Conservation (phyloP, 2,797 vertebrate genomes). For the Arnoldichthys spilopterus region DNA sequence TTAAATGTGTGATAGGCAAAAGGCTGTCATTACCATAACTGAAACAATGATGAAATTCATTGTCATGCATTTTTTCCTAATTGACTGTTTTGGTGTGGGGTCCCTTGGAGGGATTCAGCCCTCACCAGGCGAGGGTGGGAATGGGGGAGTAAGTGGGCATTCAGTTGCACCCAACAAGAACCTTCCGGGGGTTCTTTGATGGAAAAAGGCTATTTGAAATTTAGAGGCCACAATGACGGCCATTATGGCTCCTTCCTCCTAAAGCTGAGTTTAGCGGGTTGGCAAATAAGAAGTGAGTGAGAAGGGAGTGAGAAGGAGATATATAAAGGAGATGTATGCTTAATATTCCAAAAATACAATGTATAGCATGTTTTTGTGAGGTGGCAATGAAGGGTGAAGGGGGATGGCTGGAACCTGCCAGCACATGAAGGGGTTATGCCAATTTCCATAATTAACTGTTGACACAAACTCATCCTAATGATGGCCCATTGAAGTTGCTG, state of each 20-base stretch:
- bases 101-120: constrained; percentile 51
- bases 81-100: constrained; percentile 79
- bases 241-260: constrained; percentile 69
- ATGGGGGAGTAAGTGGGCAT: constrained; percentile 72
- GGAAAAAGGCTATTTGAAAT: constrained; percentile 72
- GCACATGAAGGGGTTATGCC: constrained; percentile 67
- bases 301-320: constrained; percentile 25
- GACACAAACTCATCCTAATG: constrained; percentile 82
- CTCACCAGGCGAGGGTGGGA: constrained; percentile 55
- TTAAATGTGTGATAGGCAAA: constrained; percentile 68
- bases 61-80: constrained; percentile 83
- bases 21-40: constrained; percentile 73
- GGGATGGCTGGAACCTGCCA: constrained; percentile 68
- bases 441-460: constrained; percentile 85
- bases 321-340: constrained; percentile 32
- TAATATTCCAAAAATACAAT: constrained; percentile 52
- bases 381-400: constrained; percentile 66
- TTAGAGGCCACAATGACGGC: constrained; percentile 67
- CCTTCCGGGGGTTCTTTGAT: constrained; percentile 77
- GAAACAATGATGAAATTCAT: constrained; percentile 78
- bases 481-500: constrained; percentile 78
- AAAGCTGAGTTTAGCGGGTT: constrained; percentile 66
- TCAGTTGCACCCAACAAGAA: constrained; percentile 78
- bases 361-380: constrained; percentile 62
- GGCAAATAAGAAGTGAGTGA: constrained; percentile 55